Evolutionary conservation across 2,888 invertebrate species (phyloP), one percentile per base, ranked within the genome.

Genomic region (Drosophila barbarae): DNA sequence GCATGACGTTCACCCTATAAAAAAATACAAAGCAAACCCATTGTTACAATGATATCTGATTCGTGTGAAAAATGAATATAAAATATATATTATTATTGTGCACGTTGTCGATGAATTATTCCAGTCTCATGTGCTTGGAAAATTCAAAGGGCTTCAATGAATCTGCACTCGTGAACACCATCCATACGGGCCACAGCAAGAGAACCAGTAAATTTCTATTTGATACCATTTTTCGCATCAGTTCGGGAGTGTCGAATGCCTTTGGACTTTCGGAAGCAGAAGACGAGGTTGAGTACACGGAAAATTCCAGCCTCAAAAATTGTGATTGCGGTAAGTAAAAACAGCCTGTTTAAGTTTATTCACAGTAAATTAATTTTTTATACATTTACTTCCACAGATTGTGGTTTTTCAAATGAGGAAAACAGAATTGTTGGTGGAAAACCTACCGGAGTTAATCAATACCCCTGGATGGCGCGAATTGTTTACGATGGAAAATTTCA

Each of bases 401-500:
- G 96, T 86, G 95, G 96, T 36, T 91, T 94, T 63, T 91, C 94
- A 2, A 96, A 95, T 90, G 95, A 95, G 90, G 95, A 96, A 90
- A 95, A 94, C 87, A 91, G 96, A 76, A 96, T 96, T 73, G 95
- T 96, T 57, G 96, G 96, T 52, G 96, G 96, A 13, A 91, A 93
- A 83, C 94, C 96, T 23, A 94, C 96, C 0, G 94, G 94, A 53
- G 91, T 95, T 34, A 95, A 96, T 90, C 93, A 94, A 75, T 96
- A 95, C 88, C 96, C 96, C 9, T 96, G 96, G 96, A 92, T 96
- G 89, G 96, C 95, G 4, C 91, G 96, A 44, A 91, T 96, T 57
- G 94, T 96, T 13, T 96, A 96, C 88, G 95, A 96, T 85, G 95
- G 96, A 0, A 94, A 94, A 88, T 96, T 96, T 90, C 96, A 96